Evolutionary conservation across 2,113 vertebrate species (phyloP).

Genomic region (Ictidomys tridecemlineatus): DNA sequence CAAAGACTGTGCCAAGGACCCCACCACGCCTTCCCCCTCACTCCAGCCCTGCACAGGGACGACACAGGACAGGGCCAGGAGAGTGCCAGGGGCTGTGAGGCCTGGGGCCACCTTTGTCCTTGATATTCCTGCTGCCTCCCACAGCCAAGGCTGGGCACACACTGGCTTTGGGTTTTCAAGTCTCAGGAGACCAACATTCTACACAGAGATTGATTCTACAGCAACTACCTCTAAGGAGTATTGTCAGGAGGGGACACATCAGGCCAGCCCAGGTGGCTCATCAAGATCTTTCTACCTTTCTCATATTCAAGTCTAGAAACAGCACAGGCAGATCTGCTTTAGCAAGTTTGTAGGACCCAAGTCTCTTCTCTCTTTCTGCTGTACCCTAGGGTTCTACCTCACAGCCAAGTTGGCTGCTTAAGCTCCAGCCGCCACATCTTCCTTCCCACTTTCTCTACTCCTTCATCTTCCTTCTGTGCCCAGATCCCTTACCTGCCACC

Average conservation of each 20-base stretch:
- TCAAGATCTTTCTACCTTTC: background rate
- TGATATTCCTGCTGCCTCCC: background rate
- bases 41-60: rapidly evolving
- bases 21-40: rapidly evolving
- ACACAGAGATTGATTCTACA: background rate
- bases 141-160: too few relatives aligned
- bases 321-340: too few relatives aligned
- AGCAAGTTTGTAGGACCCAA: too few relatives aligned
- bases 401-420: background rate
- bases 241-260: background rate
- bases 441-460: background rate
- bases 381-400: background rate
- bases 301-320: background rate
- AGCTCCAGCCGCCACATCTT: background rate
- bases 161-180: background rate
- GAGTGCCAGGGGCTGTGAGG: background rate
- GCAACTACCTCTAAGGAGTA: background rate
- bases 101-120: background rate
- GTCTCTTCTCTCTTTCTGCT: background rate
- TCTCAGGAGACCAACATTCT: background rate
- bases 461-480: background rate
- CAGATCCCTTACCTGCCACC: background rate
- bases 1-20: background rate
- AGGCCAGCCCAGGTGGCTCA: background rate
- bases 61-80: background rate